Evolutionary conservation across 1,140 invertebrate species (phyloP).

Genomic region (Periplaneta americana): DNA sequence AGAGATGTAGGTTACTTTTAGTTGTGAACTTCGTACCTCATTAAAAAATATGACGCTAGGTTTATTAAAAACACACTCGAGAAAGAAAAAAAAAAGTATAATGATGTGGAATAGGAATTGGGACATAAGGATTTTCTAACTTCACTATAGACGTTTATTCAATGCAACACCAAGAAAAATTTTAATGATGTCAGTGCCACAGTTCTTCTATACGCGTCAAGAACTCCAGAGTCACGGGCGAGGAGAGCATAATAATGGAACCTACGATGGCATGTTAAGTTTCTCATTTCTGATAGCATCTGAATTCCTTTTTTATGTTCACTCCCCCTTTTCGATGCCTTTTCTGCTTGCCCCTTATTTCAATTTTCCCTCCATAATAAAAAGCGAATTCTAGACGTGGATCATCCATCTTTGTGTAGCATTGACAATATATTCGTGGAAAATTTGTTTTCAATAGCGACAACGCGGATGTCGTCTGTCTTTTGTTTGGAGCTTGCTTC

Average conservation of each 20-base stretch:
- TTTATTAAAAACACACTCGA: background rate
- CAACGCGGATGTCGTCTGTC: background rate
- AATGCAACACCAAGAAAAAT: background rate
- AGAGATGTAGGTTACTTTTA: too few relatives aligned
- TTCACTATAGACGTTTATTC: background rate
- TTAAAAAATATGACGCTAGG: background rate
- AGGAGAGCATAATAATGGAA: background rate
- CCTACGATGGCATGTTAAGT: background rate
- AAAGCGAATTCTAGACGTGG: background rate
- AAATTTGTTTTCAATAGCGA: background rate
- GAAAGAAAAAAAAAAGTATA: background rate
- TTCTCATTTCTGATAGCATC: background rate
- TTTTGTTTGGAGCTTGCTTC: background rate
- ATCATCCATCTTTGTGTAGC: background rate
- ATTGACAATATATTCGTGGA: background rate
- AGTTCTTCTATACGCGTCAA: background rate
- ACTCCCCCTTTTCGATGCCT: background rate
- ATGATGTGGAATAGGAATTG: background rate
- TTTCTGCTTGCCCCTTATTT: background rate
- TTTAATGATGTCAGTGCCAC: background rate
- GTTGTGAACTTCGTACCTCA: background rate
- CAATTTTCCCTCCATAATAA: background rate
- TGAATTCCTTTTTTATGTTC: too few relatives aligned
- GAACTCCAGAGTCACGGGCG: background rate
- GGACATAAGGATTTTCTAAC: background rate